Base-by-base conservation (phyloP, 2,888 invertebrate genomes). In the Coenonympha arcania region DNA sequence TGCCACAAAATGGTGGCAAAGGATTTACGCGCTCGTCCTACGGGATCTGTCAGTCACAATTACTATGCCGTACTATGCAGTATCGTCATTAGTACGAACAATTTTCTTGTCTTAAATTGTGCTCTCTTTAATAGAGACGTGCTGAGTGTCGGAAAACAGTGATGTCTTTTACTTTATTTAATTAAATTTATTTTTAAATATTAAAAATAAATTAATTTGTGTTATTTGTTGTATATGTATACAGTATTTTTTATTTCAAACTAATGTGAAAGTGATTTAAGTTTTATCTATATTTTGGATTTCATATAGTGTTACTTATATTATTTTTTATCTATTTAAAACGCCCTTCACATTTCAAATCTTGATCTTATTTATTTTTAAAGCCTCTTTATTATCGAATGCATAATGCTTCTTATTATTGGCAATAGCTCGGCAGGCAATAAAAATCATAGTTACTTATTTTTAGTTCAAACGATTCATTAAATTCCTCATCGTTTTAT, bases 31-130 rank as follows among this genome's bases (percentile, higher is more conserved):
- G 37, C 16, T 41, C 48, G 64, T 71, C 74, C 72, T 71, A 71
- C 69, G 66, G 70, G 71, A 73, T 39, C 53, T 56, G 65, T 50
- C 69, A 67, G 62, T 68, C 60, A 52, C 66, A 69, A 73, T 73
- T 73, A 70, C 60, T 52, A 24, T 36, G 52, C 44, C 53, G 55
- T 53, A 52, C 54, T 45, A 49, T 44, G 45, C 55, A 57, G 57
- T 56, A 56, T 52, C 33, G 44, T 39, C 22, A 47, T 54, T 50
- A 50, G 40, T 26, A 18, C 39, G 16, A 33, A 34, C 15, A 19
- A 34, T 28, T 33, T 39, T 34, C 43, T 46, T 49, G 36, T 37
- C 28, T 45, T 36, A 50, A 46, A 50, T 50, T 41, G 50, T 20
- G 18, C 33, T 24, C 24, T 19, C 39, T 39, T 31, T 45, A 45